Base-by-base conservation (phyloP, 2,113 vertebrate genomes). In the Sorex fumeus region DNA sequence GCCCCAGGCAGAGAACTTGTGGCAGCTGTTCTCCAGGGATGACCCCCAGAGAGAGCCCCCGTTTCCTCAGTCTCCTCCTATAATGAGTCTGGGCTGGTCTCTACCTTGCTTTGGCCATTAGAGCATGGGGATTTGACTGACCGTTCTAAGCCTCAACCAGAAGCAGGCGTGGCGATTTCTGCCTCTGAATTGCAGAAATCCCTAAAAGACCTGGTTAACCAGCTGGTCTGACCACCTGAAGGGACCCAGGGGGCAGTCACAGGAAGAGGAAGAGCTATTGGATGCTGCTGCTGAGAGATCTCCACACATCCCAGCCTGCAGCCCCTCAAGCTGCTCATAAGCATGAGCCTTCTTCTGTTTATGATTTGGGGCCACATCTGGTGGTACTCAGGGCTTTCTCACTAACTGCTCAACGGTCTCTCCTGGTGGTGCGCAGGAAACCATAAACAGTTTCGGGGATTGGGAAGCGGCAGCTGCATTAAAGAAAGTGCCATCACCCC, bases 311-410 rank as follows among this genome's bases (percentile, higher is more conserved):
- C 30, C 18, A 36, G 13, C 10, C 70, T 62, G 21, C 15, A 8
- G 0, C 50, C 43, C 28, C 53, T 28, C 10, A 30, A 40, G 34
- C 36, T 0, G 2, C 21, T 27, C 3, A 6, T 8, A 9, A 7
- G 18, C 57, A 5, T 60, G 57, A 60, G 18, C 21, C 57, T 19
- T 60, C 47, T 50, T 13, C 10, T 50, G 47, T 50, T 60, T 60
- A 19, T 60, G 57, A 23, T 23, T 60, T 60, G 57, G 57, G 57
- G 21, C 19, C 57, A 60, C 57, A 60, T 4, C 57, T 60, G 57
- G 21, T 23, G 19, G 57, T 60, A 19, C 57, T 8, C 57, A 60
- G 57, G 21, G 5, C 19, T 60, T 60, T 60, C 57, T 60, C 57
- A 60, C 57, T 60, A 2, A 57, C 15, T 60, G 4, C 19, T 23